These are phyloP conservation scores for Druceiella hillmani DNA, from an alignment of 2,888 invertebrate genomes.

Conservation along the genomic window DNA sequence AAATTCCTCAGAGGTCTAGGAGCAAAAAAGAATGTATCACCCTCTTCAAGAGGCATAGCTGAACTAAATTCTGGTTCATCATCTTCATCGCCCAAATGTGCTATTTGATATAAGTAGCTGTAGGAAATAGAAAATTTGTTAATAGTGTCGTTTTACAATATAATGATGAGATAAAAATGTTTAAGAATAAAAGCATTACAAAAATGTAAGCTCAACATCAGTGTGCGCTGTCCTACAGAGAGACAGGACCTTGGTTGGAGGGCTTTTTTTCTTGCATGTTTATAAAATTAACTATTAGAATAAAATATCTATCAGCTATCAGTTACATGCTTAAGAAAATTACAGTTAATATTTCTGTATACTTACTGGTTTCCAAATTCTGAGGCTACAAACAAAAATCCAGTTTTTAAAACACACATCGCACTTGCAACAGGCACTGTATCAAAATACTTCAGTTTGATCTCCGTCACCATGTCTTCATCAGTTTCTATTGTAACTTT, in stretches of 20 bases:
- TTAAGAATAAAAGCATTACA: conserved; percentile 2
- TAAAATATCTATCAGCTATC: not conserved
- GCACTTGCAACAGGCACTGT: conserved; percentile 95
- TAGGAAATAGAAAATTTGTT: conserved; percentile 26
- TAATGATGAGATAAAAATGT: conserved; percentile 8
- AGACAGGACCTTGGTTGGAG: conserved; percentile 61
- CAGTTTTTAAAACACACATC: conserved; percentile 98
- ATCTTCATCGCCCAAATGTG: conserved; percentile 98
- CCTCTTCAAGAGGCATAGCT: conserved; percentile 96
- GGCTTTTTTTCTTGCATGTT: conserved; percentile 44
- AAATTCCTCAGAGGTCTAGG: conserved; percentile 90
- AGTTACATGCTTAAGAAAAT: not conserved
- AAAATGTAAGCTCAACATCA: conserved; percentile 48
- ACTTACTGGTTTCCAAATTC: conserved; percentile 99
- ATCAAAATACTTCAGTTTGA: conserved; percentile 98
- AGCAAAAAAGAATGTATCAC: conserved; percentile 98
- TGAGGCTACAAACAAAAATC: conserved; percentile 95
- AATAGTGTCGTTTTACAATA: conserved; percentile 7
- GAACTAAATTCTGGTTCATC: conserved; percentile 99
- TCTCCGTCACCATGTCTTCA: conserved; percentile 97
- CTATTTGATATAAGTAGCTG: conserved; percentile 96
- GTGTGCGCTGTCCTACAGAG: conserved; percentile 52
- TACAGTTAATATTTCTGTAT: conserved; percentile 16
- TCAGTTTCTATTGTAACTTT: conserved; percentile 96
- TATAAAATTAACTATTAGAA: conserved; percentile 6